A percentile compares a stretch with the other conserved stretches of the same genome.
Conservation (phyloP, 2,113 vertebrate genomes). For the Urocolius indicus region DNA sequence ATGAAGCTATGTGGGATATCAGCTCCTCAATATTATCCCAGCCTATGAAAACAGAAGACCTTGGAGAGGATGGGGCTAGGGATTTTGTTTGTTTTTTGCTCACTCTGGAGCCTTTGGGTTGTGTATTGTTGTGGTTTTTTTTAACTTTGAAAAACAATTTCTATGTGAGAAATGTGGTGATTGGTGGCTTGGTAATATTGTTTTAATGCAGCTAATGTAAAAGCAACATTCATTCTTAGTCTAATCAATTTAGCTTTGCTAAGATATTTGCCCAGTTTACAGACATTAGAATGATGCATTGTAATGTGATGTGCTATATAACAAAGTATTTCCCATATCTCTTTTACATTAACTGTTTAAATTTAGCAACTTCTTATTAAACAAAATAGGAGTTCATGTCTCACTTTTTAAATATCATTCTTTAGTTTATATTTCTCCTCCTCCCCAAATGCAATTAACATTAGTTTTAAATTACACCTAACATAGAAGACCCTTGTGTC, state of each 20-base stretch:
- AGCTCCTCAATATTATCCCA: neutral
- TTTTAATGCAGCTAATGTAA: neutral
- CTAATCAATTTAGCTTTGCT: neutral
- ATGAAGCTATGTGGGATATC: neutral
- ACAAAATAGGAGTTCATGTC: neutral
- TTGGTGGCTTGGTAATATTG: neutral
- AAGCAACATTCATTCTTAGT: neutral
- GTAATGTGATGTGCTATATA: neutral
- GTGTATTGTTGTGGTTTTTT: neutral
- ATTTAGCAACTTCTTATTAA: conserved; percentile 16
- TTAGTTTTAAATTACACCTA: conserved; percentile 46
- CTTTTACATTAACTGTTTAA: conserved; percentile 41
- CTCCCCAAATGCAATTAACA: conserved; percentile 51
- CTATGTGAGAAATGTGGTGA: neutral
- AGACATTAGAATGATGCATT: neutral
- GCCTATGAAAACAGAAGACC: neutral
- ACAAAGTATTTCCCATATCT: neutral
- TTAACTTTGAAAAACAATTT: neutral
- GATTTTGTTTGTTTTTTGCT: neutral
- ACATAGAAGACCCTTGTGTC: conserved; percentile 2
- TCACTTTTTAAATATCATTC: neutral
- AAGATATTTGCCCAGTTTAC: neutral
- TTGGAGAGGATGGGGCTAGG: neutral
- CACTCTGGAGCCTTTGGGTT: neutral
- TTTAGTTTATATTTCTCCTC: conserved; percentile 32